phyloP scores from a whole-genome alignment of 2,888 invertebrate genomes.

The Torymus aiolomorphi region DNA sequence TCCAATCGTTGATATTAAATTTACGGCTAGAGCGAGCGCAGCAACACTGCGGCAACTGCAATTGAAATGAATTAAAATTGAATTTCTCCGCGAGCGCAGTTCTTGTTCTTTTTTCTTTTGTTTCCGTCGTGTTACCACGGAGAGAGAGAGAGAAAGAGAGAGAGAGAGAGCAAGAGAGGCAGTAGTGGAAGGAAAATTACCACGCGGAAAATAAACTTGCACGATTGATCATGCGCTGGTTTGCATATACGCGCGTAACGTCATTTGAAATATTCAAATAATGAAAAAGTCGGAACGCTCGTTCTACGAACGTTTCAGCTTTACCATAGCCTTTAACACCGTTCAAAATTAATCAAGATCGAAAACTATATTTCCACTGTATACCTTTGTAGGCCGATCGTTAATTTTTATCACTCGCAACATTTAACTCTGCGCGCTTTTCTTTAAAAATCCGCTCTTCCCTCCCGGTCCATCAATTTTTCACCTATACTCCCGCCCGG shows the following conservation, averaged over 20 bases:
- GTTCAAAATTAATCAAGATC: too few species aligned
- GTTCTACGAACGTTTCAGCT: too few species aligned
- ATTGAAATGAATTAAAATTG: conserved; percentile 46
- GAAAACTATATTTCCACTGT: too few species aligned
- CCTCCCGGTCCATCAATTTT: too few species aligned
- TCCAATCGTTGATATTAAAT: conserved; percentile 39
- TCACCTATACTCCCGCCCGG: too few species aligned
- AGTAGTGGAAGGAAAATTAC: conserved; percentile 4
- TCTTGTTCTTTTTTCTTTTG: neutral
- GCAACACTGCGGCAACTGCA: neutral
- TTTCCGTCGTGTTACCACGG: neutral
- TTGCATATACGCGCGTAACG: too few species aligned
- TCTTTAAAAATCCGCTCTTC: too few species aligned
- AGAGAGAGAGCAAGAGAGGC: too few species aligned
- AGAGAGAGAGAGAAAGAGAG: neutral
- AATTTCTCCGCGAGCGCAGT: neutral
- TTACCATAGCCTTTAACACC: neutral
- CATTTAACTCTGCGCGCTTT: too few species aligned
- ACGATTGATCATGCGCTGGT: conserved; percentile 23
- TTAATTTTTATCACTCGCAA: neutral
- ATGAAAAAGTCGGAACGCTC: too few species aligned
- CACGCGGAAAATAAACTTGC: neutral
- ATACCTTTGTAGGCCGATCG: too few species aligned
- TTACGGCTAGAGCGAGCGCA: neutral
- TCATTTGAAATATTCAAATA: too few species aligned